Percentiles rank a stretch among this genome's conserved stretches.
Conservation (phyloP, 2,888 invertebrate species). For the Caenorhabditis sp. region DNA sequence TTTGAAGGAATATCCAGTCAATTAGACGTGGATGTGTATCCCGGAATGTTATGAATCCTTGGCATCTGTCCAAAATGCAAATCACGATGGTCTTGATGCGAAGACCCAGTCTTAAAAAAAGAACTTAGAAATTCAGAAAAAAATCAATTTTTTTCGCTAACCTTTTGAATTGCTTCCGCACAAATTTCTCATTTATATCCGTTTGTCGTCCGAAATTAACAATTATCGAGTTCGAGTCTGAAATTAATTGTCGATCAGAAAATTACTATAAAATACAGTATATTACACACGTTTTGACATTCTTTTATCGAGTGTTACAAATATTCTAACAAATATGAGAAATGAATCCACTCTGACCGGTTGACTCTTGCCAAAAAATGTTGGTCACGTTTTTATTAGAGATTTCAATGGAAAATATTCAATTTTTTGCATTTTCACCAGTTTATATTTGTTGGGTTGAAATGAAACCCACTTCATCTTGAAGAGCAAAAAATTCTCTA, state of each 20-base stretch:
- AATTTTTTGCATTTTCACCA: no score
- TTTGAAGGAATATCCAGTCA: neutral
- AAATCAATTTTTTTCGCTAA: no score
- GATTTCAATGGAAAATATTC: no score
- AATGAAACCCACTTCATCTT: no score
- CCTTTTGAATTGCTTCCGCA: neutral
- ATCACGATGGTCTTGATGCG: neutral
- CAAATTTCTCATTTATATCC: neutral
- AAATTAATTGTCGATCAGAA: neutral
- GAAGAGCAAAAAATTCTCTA: no score
- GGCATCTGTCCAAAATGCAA: neutral
- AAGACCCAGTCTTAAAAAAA: neutral
- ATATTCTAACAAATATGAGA: slow-evolving; percentile 6
- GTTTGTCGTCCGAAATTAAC: neutral
- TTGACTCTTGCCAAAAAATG: neutral
- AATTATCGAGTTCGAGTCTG: neutral
- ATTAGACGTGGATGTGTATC: neutral
- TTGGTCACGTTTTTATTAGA: no score
- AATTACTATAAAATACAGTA: neutral
- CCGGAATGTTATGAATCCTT: neutral
- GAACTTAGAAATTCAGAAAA: no score
- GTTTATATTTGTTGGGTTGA: no score
- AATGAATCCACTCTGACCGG: neutral
- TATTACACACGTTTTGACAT: slow-evolving; percentile 3
- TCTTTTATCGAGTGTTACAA: neutral